phyloP scores from a whole-genome alignment of 2,888 invertebrate genomes.

The Drosophila recens region DNA sequence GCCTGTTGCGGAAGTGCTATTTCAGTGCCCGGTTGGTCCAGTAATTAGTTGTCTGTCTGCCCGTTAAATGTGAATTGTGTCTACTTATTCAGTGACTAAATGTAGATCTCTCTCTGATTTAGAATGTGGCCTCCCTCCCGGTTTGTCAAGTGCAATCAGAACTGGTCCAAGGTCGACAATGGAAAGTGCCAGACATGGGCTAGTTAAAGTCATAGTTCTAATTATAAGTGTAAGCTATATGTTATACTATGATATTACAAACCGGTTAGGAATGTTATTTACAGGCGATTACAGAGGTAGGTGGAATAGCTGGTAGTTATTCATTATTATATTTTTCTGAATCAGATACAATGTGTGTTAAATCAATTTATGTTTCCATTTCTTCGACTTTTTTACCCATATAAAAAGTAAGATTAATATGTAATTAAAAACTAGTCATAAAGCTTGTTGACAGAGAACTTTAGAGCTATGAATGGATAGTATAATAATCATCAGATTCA shows the following conservation, averaged over 20 bases:
- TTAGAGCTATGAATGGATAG: background rate
- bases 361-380: background rate
- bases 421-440: background rate
- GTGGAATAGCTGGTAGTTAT: background rate
- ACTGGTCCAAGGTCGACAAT: slow-evolving; percentile 41
- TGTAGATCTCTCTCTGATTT: slow-evolving; percentile 37
- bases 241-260: slow-evolving; percentile 2
- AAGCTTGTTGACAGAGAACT: background rate
- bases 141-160: slow-evolving; percentile 20
- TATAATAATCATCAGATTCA: background rate
- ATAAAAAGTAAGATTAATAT: background rate
- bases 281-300: background rate
- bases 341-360: background rate
- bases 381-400: background rate
- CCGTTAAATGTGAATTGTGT: slow-evolving; percentile 38
- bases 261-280: slow-evolving; percentile 26
- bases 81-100: slow-evolving; percentile 35
- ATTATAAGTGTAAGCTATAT: slow-evolving; percentile 12
- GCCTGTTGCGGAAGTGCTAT: slow-evolving; percentile 54
- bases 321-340: background rate
- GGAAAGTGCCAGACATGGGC: slow-evolving; percentile 34
- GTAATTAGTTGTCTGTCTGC: slow-evolving; percentile 51
- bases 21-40: slow-evolving; percentile 10
- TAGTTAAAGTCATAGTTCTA: slow-evolving; percentile 17
- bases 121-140: slow-evolving; percentile 6